Evolutionary conservation across 2,113 vertebrate genomes (phyloP).

Genomic region (Cacatua alba): DNA sequence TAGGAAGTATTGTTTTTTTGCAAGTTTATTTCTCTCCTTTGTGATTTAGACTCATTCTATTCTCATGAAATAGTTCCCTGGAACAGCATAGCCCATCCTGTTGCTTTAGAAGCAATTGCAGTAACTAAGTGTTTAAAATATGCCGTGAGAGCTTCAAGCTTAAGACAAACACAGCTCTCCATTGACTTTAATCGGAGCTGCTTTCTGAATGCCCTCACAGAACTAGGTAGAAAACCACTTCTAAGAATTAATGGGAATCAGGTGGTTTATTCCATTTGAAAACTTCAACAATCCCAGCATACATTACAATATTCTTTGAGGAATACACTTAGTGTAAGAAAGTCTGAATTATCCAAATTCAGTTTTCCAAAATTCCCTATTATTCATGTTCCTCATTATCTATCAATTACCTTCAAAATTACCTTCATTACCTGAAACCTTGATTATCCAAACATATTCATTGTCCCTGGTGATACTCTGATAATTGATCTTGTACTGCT

Average conservation of each 20-base stretch:
- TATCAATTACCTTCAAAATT: constrained; percentile 48
- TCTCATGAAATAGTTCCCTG: not conserved
- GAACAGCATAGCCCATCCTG: not conserved
- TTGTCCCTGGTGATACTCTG: constrained; percentile 14
- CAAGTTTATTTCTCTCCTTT: not conserved
- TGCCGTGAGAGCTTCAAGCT: not conserved
- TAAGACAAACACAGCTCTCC: not conserved
- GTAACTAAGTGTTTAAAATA: not conserved
- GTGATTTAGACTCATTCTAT: not conserved
- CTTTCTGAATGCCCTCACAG: not conserved
- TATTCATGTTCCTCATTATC: constrained; percentile 59
- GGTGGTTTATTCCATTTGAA: not conserved
- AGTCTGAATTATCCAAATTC: not conserved
- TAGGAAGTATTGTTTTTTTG: not conserved
- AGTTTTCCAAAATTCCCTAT: constrained; percentile 37
- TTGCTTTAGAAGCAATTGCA: not conserved
- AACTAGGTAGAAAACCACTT: not conserved
- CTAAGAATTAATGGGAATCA: not conserved
- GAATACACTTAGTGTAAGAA: not conserved
- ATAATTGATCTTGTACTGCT: constrained; percentile 45
- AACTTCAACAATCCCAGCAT: not conserved
- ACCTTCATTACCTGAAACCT: constrained; percentile 48
- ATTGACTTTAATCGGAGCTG: not conserved
- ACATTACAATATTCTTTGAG: not conserved
- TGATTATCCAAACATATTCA: constrained; percentile 6